phyloP scores from a whole-genome alignment of 2,113 vertebrate genomes.

The Circaetus gallicus region DNA sequence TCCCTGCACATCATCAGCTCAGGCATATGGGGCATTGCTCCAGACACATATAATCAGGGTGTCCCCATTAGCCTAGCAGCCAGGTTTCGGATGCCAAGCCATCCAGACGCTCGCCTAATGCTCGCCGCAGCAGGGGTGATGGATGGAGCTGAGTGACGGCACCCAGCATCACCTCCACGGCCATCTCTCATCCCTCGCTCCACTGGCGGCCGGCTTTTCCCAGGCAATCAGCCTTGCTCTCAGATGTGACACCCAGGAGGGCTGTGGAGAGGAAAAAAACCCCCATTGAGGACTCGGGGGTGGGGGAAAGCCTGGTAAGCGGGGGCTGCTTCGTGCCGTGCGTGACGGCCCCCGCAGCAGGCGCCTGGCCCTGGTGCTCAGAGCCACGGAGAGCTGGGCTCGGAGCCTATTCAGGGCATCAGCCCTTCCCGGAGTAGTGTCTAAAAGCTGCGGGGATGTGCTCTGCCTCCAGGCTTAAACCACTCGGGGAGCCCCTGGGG shows the following conservation, averaged over 20 bases:
- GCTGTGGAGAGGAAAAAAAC: not conserved
- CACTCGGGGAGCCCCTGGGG: not conserved
- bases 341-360: not conserved
- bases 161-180: not conserved
- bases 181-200: not conserved
- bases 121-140: rapidly evolving
- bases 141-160: not conserved
- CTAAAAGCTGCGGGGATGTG: not conserved
- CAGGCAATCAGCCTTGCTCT: slow-evolving; percentile 5
- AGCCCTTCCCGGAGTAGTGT: not conserved
- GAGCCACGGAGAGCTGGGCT: not conserved
- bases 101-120: not conserved
- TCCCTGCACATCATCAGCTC: not conserved
- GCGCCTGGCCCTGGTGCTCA: not conserved
- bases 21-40: not conserved
- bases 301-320: not conserved
- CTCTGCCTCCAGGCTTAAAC: not conserved
- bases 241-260: not conserved
- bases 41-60: not conserved
- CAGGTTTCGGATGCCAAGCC: not conserved
- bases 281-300: not conserved
- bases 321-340: not conserved
- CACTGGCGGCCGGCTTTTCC: not conserved
- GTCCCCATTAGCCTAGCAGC: not conserved
- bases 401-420: not conserved